Conservation (phyloP, 1,140 invertebrate species). For the Dolichoris vasculosae region DNA sequence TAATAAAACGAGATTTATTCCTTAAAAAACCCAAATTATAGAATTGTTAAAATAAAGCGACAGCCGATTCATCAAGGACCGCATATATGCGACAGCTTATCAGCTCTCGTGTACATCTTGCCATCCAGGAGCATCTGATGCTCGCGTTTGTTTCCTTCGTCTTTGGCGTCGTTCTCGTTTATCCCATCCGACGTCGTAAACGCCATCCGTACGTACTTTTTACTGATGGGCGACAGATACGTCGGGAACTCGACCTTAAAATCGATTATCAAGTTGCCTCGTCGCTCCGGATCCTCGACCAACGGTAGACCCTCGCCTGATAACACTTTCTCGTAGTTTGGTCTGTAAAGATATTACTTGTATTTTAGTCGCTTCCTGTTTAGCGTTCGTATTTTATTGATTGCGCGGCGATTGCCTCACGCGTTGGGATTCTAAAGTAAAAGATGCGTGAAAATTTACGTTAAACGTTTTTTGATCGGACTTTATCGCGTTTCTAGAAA, state of each 20-base stretch:
- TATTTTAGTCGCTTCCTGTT: not conserved
- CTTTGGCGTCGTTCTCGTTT: not conserved
- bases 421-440: too few relatives aligned
- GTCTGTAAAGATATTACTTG: constrained; percentile 63
- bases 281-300: constrained; percentile 70
- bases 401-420: not conserved
- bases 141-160: not conserved
- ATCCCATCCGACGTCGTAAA: constrained; percentile 60
- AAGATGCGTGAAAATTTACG: too few relatives aligned
- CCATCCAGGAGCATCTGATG: constrained; percentile 33
- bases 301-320: constrained; percentile 80
- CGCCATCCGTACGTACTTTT: constrained; percentile 72
- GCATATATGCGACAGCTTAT: constrained; percentile 22
- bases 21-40: not conserved
- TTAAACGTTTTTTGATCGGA: too few relatives aligned
- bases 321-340: constrained; percentile 78
- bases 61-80: not conserved
- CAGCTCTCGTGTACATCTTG: constrained; percentile 35
- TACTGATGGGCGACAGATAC: constrained; percentile 73
- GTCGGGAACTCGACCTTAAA: constrained; percentile 77
- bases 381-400: not conserved
- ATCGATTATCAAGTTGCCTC: constrained; percentile 75
- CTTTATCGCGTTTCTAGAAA: too few relatives aligned
- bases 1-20: not conserved
- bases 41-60: not conserved